phyloP scores from a whole-genome alignment of 2,797 vertebrate species.

The Neosilurus hyrtlii region DNA sequence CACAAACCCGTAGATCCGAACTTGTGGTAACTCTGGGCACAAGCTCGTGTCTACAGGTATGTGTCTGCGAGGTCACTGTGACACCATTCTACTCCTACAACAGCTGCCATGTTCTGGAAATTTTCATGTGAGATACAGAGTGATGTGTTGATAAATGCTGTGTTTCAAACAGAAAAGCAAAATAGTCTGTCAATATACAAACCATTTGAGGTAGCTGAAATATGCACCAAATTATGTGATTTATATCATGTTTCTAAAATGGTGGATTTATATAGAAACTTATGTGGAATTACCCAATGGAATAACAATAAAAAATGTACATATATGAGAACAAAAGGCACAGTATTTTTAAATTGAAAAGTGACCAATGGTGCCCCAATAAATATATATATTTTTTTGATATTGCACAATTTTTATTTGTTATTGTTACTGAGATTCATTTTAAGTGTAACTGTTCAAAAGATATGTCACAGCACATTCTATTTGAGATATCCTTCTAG shows the following conservation, averaged over 20 bases:
- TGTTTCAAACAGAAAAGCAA: background rate
- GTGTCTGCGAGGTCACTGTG: constrained; percentile 84
- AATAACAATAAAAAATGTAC: background rate
- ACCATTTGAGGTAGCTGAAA: background rate
- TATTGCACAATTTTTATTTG: background rate
- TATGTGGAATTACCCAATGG: background rate
- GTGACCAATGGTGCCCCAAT: background rate
- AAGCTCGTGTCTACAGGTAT: constrained; percentile 99
- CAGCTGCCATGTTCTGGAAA: constrained; percentile 15
- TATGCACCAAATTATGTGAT: background rate
- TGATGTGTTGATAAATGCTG: background rate
- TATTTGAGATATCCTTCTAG: background rate
- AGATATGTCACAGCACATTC: background rate
- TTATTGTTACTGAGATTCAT: background rate
- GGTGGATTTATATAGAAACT: background rate
- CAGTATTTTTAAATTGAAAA: background rate
- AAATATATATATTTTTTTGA: too few species aligned
- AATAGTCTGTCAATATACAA: background rate
- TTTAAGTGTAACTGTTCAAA: background rate
- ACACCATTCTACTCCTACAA: constrained; percentile 50
- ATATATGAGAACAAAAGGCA: background rate
- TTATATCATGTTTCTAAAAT: background rate
- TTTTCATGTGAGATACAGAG: background rate
- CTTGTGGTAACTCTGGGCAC: constrained; percentile 92
- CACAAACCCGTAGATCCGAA: constrained; percentile 99